Percentiles rank a stretch among this genome's conserved stretches.
Conservation (phyloP, 1,140 invertebrate species). For the Psilanteris sp. region DNA sequence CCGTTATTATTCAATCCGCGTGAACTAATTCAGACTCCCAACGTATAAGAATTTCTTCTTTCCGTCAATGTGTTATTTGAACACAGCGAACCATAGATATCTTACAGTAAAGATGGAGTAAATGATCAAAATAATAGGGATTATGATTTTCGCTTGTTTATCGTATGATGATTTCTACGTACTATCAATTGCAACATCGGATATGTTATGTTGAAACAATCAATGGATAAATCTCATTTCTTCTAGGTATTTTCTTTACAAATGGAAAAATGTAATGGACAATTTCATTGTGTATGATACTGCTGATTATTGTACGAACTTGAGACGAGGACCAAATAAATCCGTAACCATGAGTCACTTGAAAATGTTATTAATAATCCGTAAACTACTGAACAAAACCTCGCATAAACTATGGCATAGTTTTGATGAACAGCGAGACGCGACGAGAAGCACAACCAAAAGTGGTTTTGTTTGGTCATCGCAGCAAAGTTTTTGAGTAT, state of each 20-base stretch:
- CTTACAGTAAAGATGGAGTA: slow-evolving; percentile 77
- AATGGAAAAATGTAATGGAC: slow-evolving; percentile 42
- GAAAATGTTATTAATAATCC: slow-evolving; percentile 16
- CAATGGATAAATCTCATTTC: slow-evolving; percentile 51
- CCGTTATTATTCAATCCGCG: slow-evolving; percentile 65
- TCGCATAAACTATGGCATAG: slow-evolving; percentile 31
- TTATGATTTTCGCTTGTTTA: slow-evolving; percentile 39
- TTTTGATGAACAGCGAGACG: slow-evolving; percentile 26
- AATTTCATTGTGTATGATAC: slow-evolving; percentile 49
- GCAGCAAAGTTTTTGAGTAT: slow-evolving; percentile 34
- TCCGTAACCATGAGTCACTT: slow-evolving; percentile 8
- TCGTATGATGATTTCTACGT: slow-evolving; percentile 35
- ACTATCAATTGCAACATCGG: slow-evolving; percentile 28
- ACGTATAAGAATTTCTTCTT: slow-evolving; percentile 77
- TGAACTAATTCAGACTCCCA: slow-evolving; percentile 65
- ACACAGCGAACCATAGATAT: slow-evolving; percentile 78
- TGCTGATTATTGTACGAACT: slow-evolving; percentile 27
- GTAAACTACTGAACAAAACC: slow-evolving; percentile 16
- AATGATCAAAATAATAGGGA: slow-evolving; percentile 73
- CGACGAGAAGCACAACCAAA: slow-evolving; percentile 5
- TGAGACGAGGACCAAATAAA: slow-evolving; percentile 44
- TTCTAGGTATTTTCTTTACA: slow-evolving; percentile 33
- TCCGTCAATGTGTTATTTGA: slow-evolving; percentile 75
- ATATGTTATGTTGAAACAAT: slow-evolving; percentile 43
- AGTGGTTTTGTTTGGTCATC: slow-evolving; percentile 44